Base-by-base conservation (phyloP, 2,113 vertebrate species). In the Paratilapia polleni region DNA sequence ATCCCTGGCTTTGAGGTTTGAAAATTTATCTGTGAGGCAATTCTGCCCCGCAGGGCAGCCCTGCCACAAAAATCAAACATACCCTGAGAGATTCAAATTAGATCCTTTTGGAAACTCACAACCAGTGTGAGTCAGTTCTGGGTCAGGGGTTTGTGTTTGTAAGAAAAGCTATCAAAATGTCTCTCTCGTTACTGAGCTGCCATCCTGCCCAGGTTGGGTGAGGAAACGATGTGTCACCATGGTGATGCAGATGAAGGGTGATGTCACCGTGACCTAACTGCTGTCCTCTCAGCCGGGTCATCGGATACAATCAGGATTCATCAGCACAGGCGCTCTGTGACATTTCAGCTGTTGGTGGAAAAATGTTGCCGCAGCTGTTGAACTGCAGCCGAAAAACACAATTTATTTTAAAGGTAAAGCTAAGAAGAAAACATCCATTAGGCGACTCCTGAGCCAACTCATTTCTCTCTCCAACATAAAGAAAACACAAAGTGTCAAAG, bases 281-380 rank as follows among this genome's bases (percentile, higher is more conserved):
- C 47, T 1, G 58, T 26, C 83, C 58, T 17, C 63, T 31, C 74
- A 74, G 78, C 36, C 0, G 57, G 77, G 81, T 83, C 85, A 12
- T 8, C 19, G 70, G 68, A 82, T 6, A 1, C 66, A 60, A 89
- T 89, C 87, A 80, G 63, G 79, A 88, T 73, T 86, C 84, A 80
- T 84, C 75, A 31, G 78, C 60, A 4, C 34, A 66, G 66, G 31
- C 2, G 24, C 79, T 36, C 58, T 1, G 49, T 75, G 82, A 88
- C 83, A 79, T 82, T 85, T 85, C 36, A 52, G 54, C 70, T 20
- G 20, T 47, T 56, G 36, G 64, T 63, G 31, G 12, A 68, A 10
- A 64, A 56, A 60, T 3, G 54, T 34, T 3, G 15, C 14, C 2
- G 2, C 2, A 1, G 22, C 62, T 47, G 59, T 7, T 56, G 49